These are phyloP conservation scores for Hyperoplus immaculatus DNA, from an alignment of 2,797 vertebrate species.

Conservation along the genomic window DNA sequence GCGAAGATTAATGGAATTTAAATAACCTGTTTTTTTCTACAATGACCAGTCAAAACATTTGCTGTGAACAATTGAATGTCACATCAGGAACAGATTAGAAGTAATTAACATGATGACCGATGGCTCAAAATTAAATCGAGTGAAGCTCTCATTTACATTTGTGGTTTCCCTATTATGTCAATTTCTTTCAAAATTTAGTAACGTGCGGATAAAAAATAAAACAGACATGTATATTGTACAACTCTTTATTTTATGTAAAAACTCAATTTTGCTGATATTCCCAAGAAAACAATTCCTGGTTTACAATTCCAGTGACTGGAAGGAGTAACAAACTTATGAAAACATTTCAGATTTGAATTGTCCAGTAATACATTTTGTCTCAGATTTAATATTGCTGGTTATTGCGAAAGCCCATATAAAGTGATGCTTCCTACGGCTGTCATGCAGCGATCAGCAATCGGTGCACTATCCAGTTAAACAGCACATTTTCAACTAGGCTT, in stretches of 20 bases:
- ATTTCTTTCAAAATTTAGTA: not conserved
- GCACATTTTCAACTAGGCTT: conserved; percentile 49
- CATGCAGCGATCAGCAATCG: conserved; percentile 83
- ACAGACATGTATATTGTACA: conserved; percentile 72
- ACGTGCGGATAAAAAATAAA: not conserved
- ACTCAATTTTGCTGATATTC: conserved; percentile 81
- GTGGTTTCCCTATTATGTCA: not conserved
- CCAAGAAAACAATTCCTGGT: conserved; percentile 79
- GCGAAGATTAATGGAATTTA: no score
- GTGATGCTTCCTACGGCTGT: conserved; percentile 76
- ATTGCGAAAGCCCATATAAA: conserved; percentile 79
- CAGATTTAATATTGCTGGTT: conserved; percentile 75
- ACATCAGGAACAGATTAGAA: no score
- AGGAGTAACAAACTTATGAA: conserved; percentile 74
- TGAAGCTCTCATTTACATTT: not conserved
- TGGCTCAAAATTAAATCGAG: not conserved
- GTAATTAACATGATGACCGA: no score
- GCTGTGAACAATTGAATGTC: no score
- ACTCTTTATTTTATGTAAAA: conserved; percentile 89
- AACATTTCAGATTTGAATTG: conserved; percentile 65
- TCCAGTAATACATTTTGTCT: conserved; percentile 78
- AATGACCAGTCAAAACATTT: no score
- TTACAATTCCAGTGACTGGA: conserved; percentile 80
- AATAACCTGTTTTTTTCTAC: no score
- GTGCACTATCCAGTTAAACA: conserved; percentile 68